A percentile compares a stretch with the other conserved stretches of the same genome.
These are phyloP conservation scores for Aegithalos caudatus DNA, from an alignment of 2,113 vertebrate species.

Conservation along the genomic window DNA sequence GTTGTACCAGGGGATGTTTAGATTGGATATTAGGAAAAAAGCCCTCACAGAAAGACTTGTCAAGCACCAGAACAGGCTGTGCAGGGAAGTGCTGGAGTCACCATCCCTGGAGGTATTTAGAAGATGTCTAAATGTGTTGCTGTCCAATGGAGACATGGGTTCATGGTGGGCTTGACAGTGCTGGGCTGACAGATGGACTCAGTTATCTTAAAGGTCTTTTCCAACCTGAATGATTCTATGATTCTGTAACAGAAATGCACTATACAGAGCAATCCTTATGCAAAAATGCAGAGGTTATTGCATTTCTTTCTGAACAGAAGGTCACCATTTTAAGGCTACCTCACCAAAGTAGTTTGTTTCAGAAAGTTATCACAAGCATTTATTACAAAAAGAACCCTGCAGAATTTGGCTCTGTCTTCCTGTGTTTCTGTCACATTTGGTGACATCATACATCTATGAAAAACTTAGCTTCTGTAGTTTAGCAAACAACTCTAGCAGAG, in stretches of 20 bases:
- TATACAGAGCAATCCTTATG: not conserved
- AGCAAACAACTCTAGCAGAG: not conserved
- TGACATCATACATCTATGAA: not conserved
- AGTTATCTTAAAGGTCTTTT: not conserved
- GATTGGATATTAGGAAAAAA: not conserved
- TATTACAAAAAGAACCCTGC: not conserved
- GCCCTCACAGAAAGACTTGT: not conserved
- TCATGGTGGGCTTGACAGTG: not conserved
- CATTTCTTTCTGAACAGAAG: not conserved
- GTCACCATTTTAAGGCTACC: not conserved
- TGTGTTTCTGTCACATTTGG: not conserved
- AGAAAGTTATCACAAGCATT: not conserved
- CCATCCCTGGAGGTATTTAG: not conserved
- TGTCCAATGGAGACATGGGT: too few relatives aligned
- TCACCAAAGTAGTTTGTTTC: not conserved
- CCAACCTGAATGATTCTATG: not conserved
- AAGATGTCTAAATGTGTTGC: not conserved
- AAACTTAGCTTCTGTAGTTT: not conserved
- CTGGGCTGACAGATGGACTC: not conserved
- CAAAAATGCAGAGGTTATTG: not conserved
- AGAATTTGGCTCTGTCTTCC: not conserved
- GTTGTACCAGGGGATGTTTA: not conserved
- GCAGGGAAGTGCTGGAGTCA: not conserved
- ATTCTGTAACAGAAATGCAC: not conserved
- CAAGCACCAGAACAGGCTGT: not conserved